phyloP scores from a whole-genome alignment of 2,888 invertebrate species.

The Drosophila putrida region DNA sequence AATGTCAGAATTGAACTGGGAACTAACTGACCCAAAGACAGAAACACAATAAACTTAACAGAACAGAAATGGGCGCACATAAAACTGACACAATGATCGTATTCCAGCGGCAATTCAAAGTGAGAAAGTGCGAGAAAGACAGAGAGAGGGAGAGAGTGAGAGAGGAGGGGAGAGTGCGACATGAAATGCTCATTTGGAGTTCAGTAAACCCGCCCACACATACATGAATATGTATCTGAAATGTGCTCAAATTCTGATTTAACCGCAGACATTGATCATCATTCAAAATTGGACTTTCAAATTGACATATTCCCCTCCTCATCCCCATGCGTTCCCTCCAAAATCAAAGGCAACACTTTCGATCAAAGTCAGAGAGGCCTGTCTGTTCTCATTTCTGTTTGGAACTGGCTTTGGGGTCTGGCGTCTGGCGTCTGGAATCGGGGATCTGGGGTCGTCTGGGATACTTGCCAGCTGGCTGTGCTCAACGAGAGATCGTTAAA shows the following conservation, averaged over 20 bases:
- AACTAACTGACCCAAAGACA: constrained; percentile 47
- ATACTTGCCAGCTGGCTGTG: constrained; percentile 48
- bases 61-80: constrained; percentile 56
- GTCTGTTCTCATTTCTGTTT: constrained; percentile 7
- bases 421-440: constrained; percentile 18
- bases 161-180: not conserved
- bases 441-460: constrained; percentile 29
- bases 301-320: constrained; percentile 48
- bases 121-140: constrained; percentile 18
- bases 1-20: constrained; percentile 65
- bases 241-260: constrained; percentile 8
- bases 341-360: constrained; percentile 53
- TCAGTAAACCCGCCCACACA: constrained; percentile 51
- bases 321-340: not conserved
- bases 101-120: constrained; percentile 32
- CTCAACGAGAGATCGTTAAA: constrained; percentile 48
- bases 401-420: constrained; percentile 20
- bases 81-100: constrained; percentile 52
- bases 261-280: constrained; percentile 56
- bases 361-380: constrained; percentile 61
- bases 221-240: not conserved
- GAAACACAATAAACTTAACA: constrained; percentile 41
- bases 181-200: constrained; percentile 30
- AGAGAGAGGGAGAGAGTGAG: constrained; percentile 15
- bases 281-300: constrained; percentile 57